Base-by-base conservation (phyloP, 1,140 invertebrate genomes). In the Ridgeia piscesae region DNA sequence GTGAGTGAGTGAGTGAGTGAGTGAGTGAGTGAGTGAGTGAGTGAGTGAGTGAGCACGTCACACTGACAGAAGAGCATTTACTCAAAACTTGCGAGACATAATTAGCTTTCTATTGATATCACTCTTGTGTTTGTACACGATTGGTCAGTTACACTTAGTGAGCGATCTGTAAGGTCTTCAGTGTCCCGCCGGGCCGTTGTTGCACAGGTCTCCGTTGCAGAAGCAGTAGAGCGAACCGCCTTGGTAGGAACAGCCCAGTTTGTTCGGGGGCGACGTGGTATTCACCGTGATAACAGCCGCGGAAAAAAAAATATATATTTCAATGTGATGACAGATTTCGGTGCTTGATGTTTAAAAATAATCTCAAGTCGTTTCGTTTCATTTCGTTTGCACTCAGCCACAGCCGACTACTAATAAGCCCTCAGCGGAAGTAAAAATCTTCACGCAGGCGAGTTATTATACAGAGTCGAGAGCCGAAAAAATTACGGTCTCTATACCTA, bases 201-300 rank as follows among this genome's bases (percentile, higher is more conserved):
- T 92, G 50, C 92, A 92, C 34, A 42, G 34, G 31, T 92, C 92
- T 6, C 92, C 92, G 33, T 92, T 91, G 90, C 92, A 92, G 90
- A 92, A 92, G 92, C 92, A 92, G n/a, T 88, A 92, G 27, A 91
- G 33, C 9, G 92, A 92, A 77, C 92, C 92, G 1, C 35, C 92
- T 88, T 92, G 92, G 35, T 92, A 58, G 6, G 42, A 42, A 48
- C 92, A 92, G 91, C 92, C 92, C 21, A 42, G 35, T 34, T 42
- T 50, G 42, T 92, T 42, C 33, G 89, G 92, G n/a, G 58, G 91
- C 91, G n/a, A 92, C 92, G 89, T 77, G 48, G 58, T 92, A 92
- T 48, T 92, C 92, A 34, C 92, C 92, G 89, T 92, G 91, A 90
- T 91, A 92, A 33, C 92, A 92, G 11, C 92, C 92, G 14, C 92